These are phyloP conservation scores for Gerosis bhagava DNA, from an alignment of 2,888 invertebrate species.

Conservation along the genomic window DNA sequence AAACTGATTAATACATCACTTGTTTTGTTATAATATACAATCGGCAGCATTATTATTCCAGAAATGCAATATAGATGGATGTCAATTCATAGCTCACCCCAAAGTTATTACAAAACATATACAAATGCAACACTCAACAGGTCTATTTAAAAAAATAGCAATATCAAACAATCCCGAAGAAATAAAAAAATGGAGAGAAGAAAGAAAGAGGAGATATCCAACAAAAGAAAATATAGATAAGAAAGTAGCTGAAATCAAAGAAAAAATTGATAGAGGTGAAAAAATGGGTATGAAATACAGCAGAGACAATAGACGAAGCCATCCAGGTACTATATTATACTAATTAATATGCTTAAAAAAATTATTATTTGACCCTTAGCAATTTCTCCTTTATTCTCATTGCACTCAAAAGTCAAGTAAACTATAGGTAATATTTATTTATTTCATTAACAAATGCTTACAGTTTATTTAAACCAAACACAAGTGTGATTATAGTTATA, in stretches of 20 bases:
- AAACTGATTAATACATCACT: no score
- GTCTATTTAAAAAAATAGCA: constrained; percentile 90
- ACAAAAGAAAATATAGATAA: constrained; percentile 86
- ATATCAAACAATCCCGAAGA: constrained; percentile 90
- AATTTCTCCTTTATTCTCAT: no score
- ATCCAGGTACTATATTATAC: constrained; percentile 13
- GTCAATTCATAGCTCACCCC: constrained; percentile 90
- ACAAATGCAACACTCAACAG: constrained; percentile 92
- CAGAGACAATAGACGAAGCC: constrained; percentile 35
- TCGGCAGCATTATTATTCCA: no score
- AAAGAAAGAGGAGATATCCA: constrained; percentile 91
- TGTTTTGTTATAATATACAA: no score
- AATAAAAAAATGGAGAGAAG: constrained; percentile 91
- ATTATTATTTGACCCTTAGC: no score
- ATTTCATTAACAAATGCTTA: constrained; percentile 11
- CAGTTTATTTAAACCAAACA: no score
- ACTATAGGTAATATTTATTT: no score
- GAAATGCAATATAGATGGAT: constrained; percentile 91
- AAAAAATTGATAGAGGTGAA: constrained; percentile 89
- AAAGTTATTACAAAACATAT: constrained; percentile 91
- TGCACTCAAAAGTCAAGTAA: no score
- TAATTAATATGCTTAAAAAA: no score
- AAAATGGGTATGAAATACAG: constrained; percentile 78
- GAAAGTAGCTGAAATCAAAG: constrained; percentile 83
- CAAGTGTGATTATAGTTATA: no score